Percentiles rank a stretch among this genome's conserved stretches.
Conservation (phyloP, 2,888 invertebrate species). For the Lasioglossum malachurum region DNA sequence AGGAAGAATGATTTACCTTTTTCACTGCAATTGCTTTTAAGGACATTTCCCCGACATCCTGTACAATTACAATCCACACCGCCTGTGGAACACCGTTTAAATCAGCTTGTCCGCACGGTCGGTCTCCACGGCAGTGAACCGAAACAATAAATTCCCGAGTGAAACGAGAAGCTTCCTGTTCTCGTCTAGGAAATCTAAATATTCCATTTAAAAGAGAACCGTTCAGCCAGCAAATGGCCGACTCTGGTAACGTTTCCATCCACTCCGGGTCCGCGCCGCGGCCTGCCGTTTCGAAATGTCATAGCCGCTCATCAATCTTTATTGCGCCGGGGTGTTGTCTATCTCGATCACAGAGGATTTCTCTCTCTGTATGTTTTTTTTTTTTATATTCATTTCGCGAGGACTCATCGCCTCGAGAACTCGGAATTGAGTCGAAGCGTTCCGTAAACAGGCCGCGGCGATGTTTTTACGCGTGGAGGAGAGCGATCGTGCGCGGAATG, state of each 20-base stretch:
- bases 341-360: neutral
- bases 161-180: neutral
- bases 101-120: neutral
- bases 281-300: neutral
- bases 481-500: slow-evolving; percentile 11
- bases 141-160: slow-evolving; percentile 14
- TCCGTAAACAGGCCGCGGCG: slow-evolving; percentile 15
- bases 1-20: neutral
- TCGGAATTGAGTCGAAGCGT: slow-evolving; percentile 18
- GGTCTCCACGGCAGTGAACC: neutral
- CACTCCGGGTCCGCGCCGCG: neutral
- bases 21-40: neutral
- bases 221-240: neutral
- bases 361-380: neutral
- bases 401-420: neutral
- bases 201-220: slow-evolving; percentile 7
- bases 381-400: neutral
- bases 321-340: neutral
- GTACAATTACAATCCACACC: neutral
- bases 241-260: neutral
- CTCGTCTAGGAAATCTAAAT: slow-evolving; percentile 12
- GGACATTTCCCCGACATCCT: neutral
- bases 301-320: neutral
- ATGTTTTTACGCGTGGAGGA: slow-evolving; percentile 24
- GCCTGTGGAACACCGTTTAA: neutral